Percentiles rank a stretch among this genome's conserved stretches.
These are phyloP conservation scores for Molorchus minor DNA, from an alignment of 2,888 invertebrate species.

Conservation along the genomic window DNA sequence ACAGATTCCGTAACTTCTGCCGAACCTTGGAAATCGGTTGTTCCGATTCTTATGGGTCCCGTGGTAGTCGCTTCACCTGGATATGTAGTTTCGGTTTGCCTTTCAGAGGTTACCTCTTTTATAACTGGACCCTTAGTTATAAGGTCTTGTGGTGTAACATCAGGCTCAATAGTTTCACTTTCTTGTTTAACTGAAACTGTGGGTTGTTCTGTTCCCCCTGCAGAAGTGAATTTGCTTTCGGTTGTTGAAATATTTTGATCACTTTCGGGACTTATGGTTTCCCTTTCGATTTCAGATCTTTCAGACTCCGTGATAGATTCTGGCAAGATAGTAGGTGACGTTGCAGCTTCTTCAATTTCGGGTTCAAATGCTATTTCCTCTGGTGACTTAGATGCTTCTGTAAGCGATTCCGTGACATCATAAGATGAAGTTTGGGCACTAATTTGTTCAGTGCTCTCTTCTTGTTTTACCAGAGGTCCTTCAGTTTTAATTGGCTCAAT, in stretches of 20 bases:
- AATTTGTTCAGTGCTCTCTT: conserved; percentile 23
- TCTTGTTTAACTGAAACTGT: conserved; percentile 30
- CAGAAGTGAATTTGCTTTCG: neutral
- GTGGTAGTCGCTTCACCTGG: neutral
- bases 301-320: conserved; percentile 23
- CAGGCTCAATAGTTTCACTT: conserved; percentile 3
- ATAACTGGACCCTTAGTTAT: neutral
- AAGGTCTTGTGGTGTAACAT: no score
- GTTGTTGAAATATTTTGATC: neutral
- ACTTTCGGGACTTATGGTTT: conserved; percentile 9
- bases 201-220: conserved; percentile 12
- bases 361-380: conserved; percentile 24
- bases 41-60: conserved; percentile 7
- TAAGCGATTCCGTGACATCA: conserved; percentile 13
- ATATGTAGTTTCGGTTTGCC: conserved; percentile 2
- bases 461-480: conserved; percentile 29
- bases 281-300: conserved; percentile 30
- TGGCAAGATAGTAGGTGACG: conserved; percentile 16
- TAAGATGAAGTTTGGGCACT: neutral
- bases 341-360: conserved; percentile 34
- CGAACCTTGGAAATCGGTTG: conserved; percentile 15
- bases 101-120: conserved; percentile 3
- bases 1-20: conserved; percentile 28
- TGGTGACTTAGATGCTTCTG: conserved; percentile 19
- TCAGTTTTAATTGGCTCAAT: neutral